Percentiles rank a stretch among this genome's conserved stretches.
These are phyloP conservation scores for Tinea pellionella DNA, from an alignment of 2,888 invertebrate species.

Conservation along the genomic window DNA sequence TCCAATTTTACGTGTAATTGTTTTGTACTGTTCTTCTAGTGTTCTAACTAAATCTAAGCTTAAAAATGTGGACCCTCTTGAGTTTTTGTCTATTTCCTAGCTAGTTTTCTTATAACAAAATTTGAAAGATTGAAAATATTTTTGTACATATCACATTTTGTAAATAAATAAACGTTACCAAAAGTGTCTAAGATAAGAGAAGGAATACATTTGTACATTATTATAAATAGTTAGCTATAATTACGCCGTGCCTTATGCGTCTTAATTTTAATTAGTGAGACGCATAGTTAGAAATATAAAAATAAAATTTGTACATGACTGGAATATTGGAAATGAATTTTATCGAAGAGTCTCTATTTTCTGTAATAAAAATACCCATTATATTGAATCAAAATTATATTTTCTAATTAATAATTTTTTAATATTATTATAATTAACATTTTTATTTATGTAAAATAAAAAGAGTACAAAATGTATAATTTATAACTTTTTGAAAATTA, in stretches of 20 bases:
- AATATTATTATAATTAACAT: neutral
- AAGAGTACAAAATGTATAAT: neutral
- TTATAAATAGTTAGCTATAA: slow-evolving; percentile 48
- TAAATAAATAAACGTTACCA: slow-evolving; percentile 54
- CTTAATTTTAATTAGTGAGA: slow-evolving; percentile 46
- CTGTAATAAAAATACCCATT: neutral
- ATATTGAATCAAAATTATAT: neutral
- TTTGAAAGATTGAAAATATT: slow-evolving; percentile 46
- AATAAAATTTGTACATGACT: slow-evolving; percentile 1
- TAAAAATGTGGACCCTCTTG: neutral
- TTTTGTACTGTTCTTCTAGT: neutral
- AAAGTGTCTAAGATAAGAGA: slow-evolving; percentile 41
- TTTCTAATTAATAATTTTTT: neutral
- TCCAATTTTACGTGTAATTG: neutral
- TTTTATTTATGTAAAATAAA: neutral
- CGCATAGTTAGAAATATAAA: slow-evolving; percentile 12
- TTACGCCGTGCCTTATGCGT: slow-evolving; percentile 67
- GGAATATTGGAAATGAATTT: neutral
- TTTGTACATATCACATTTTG: slow-evolving; percentile 69
- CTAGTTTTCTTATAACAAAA: slow-evolving; percentile 1
- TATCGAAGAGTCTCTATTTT: slow-evolving; percentile 10
- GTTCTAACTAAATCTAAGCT: slow-evolving; percentile 3
- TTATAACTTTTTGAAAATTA: neutral
- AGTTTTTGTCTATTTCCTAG: neutral
- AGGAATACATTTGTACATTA: slow-evolving; percentile 22